Evolutionary conservation across 1,140 invertebrate species (phyloP), one percentile per base, ranked within the genome.

Genomic region (Epicauta chinensis): DNA sequence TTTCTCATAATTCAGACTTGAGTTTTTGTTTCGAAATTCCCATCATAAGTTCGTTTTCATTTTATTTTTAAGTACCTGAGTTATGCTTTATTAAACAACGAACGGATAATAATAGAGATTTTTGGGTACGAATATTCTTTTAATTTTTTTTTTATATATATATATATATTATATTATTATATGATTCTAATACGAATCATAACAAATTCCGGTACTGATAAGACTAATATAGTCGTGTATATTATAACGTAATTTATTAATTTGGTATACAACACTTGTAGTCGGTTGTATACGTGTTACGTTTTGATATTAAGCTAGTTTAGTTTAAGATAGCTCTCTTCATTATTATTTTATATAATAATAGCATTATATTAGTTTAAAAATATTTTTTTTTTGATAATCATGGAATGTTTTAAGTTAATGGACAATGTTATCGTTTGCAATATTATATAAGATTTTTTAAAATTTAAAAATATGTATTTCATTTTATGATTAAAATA

Each of bases 371-470:
- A 58, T 59, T 51, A 61, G 53, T 59, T 62, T 53, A 59, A 56
- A 54, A 50, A 55, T 40, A 52, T 58, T 55, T 52, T 58, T 49
- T 35, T 57, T 36, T 62, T 51, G 44, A 51, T 59, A 56, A 49
- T 56, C 52, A 57, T 39, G 54, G 55, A 55, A 58, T 60, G 61
- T 61, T 23, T 23, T 62, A 55, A 62, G 45, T 47, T 47, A 47
- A 47, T 47, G 45, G 38, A 47, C 45, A 47, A 47, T 47, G 45
- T 58, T 58, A 60, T 61, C 62, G 61, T 65, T 62, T 60, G 65
- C 65, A 67, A 67, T 67, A 67, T 67, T 67, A 67, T 59, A 57
- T 67, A 65, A 65, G 65, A 35, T 62, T 59, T 61, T 61, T 65
- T 66, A 63, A 61, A 61, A 61, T 62, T 63, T 65, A 61, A 62